Evolutionary conservation across 2,888 invertebrate species (phyloP), one percentile per base, ranked within the genome.

Genomic region (Melanophora roralis): DNA sequence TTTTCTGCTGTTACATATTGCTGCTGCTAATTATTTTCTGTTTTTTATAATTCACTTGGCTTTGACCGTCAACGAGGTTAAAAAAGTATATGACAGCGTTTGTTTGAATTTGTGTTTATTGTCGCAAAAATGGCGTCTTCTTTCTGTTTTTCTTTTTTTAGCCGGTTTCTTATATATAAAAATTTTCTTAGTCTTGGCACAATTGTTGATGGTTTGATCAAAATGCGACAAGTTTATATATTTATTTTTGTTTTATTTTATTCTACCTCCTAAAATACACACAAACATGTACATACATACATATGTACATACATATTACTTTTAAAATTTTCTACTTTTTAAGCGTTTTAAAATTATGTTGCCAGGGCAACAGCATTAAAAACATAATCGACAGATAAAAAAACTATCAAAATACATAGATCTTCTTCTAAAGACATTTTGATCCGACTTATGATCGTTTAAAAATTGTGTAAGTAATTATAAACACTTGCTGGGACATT

Each of bases 61-160:
- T 78, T 71, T 77, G 76, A 80, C 74, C 81, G 74, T 81, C 75
- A 80, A 67, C 45, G 64, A 73, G 64, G 73, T 64, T 64, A 55
- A 69, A n/a, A 67, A 73, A 72, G 71, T 34, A 32, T 67, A 53
- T 55, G 27, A 6, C 27, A 6, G 27, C 6, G 27, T 5, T 6
- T 3, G 27, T 6, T 27, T 27, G 4, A 27, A 27, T 27, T 27
- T 27, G 6, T 27, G 6, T 27, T 3, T 27, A 34, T 27, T 23
- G 21, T 43, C 43, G 27, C 11, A 11, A 27, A 57, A 73, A 73
- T 73, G 73, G 73, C 73, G 73, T 64, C 64, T 45, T 55, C 47
- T 36, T 11, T 57, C 64, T 64, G 6, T 5, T 16, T n/a, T n/a
- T n/a, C n/a, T n/a, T n/a, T n/a, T n/a, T n/a, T 55, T 64, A 21